A percentile compares a stretch with the other conserved stretches of the same genome.
These are phyloP conservation scores for Malurus splendens DNA, from an alignment of 2,797 vertebrate species.

Conservation along the genomic window DNA sequence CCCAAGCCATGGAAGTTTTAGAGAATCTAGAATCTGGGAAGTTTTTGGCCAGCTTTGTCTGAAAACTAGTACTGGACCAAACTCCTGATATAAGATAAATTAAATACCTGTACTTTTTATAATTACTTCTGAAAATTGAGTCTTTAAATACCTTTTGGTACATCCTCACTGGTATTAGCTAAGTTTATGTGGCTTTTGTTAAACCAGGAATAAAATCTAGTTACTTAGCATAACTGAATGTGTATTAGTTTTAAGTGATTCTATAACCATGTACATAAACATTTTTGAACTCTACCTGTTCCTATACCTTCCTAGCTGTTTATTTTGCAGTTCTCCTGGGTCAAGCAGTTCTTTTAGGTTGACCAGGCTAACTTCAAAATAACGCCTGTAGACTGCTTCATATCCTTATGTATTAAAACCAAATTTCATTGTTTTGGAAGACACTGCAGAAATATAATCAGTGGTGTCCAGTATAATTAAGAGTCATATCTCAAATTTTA, in stretches of 20 bases:
- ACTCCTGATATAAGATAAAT: background rate
- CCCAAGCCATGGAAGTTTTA: background rate
- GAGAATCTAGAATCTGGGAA: background rate
- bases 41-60: background rate
- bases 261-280: fast-evolving
- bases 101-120: background rate
- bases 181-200: background rate
- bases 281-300: background rate
- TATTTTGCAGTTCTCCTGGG: background rate
- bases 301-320: fast-evolving
- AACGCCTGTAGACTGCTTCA: background rate
- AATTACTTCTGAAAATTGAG: background rate
- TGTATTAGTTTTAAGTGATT: background rate
- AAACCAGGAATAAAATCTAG: background rate
- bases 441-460: background rate
- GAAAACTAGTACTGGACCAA: background rate
- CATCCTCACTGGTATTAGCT: background rate
- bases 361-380: background rate
- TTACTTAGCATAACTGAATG: background rate
- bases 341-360: background rate
- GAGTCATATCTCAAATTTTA: background rate
- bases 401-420: background rate
- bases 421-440: background rate
- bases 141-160: background rate
- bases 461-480: background rate